Conservation (phyloP, 2,888 invertebrate genomes). For the Tryphoninae sp. region DNA sequence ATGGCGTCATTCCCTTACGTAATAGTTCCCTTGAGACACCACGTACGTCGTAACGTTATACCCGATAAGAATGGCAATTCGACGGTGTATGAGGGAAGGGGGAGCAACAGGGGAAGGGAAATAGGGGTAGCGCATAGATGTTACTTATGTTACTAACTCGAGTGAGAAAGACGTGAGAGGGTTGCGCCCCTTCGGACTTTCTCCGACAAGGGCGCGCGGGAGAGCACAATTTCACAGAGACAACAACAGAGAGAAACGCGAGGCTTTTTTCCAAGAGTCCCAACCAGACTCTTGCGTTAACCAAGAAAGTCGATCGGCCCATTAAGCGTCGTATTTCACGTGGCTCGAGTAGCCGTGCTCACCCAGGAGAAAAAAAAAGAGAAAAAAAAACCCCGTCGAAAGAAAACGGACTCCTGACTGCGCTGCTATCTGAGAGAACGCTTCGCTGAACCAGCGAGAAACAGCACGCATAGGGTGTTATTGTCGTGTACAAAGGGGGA, state of each 20-base stretch:
- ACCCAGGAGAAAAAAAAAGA: not conserved
- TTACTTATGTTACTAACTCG: conserved; percentile 37
- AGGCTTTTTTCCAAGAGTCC: not conserved
- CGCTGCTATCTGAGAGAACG: conserved; percentile 53
- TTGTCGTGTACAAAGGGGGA: conserved; percentile 21
- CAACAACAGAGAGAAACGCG: conserved; percentile 8
- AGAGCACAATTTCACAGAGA: conserved; percentile 30
- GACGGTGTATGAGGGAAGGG: conserved; percentile 56
- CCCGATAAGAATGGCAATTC: conserved; percentile 70
- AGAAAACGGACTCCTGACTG: conserved; percentile 47
- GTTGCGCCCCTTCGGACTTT: conserved; percentile 1
- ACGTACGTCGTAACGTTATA: conserved; percentile 66
- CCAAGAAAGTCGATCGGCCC: conserved; percentile 69
- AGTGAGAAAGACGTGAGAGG: conserved; percentile 10
- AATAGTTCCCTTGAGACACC: conserved; percentile 1
- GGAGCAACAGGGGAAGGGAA: too few species aligned
- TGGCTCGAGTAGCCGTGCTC: conserved; percentile 40
- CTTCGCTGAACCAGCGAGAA: conserved; percentile 34
- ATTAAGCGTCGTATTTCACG: conserved; percentile 74
- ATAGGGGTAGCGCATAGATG: conserved; percentile 15
- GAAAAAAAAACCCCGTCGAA: conserved; percentile 26
- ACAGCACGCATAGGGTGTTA: conserved; percentile 38
- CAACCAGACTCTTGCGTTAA: conserved; percentile 39
- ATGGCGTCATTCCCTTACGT: not conserved
- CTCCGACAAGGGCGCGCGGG: conserved; percentile 16